Evolutionary conservation across 2,113 vertebrate species (phyloP).

Genomic region (Theristicus caerulescens): DNA sequence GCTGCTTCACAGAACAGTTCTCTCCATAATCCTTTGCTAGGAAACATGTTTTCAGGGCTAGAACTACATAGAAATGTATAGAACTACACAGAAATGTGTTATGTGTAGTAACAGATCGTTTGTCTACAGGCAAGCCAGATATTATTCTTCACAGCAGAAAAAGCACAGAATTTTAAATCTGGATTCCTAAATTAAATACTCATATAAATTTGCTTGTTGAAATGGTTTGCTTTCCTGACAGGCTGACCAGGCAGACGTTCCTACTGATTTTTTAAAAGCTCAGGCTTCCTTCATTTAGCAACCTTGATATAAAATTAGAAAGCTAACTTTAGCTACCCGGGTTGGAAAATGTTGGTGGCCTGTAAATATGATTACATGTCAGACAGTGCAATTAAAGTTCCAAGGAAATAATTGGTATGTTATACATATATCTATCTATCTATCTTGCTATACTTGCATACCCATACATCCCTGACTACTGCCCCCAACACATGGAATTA

Average conservation of each 20-base stretch:
- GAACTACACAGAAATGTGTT: background rate
- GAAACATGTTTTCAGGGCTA: background rate
- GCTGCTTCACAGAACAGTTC: background rate
- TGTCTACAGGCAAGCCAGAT: background rate
- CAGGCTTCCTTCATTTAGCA: background rate
- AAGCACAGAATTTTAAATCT: background rate
- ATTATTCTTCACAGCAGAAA: background rate
- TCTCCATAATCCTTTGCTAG: background rate
- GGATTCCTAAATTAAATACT: background rate
- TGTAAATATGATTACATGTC: background rate
- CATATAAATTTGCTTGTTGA: background rate
- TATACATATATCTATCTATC: background rate
- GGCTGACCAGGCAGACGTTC: background rate
- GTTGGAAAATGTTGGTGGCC: background rate
- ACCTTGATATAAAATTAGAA: conserved; percentile 18
- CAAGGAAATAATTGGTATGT: background rate
- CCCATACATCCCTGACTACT: background rate
- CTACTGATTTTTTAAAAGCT: background rate
- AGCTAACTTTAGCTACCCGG: background rate
- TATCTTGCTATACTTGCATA: background rate
- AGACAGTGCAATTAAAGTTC: background rate
- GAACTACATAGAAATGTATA: background rate
- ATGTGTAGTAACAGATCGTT: background rate
- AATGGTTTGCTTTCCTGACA: background rate
- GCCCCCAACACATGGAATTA: background rate